Conservation (phyloP, 2,888 invertebrate genomes). For the Cephus sareptanus region DNA sequence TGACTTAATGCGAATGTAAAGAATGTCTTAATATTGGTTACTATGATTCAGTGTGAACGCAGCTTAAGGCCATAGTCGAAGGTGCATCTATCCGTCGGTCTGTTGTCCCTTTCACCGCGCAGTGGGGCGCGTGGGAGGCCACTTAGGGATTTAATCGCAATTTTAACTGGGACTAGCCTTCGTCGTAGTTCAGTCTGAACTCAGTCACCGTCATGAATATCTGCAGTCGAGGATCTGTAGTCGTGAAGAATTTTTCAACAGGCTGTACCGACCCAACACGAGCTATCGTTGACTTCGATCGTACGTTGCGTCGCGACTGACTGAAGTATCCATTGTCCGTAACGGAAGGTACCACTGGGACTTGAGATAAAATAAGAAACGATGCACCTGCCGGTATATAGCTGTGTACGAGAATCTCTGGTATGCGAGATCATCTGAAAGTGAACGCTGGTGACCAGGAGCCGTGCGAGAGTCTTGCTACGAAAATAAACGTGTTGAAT, state of each 20-base stretch:
- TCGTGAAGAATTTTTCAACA: neutral
- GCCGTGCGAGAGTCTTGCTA: neutral
- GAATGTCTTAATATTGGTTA: neutral
- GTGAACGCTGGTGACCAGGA: neutral
- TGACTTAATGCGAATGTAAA: neutral
- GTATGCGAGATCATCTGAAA: neutral
- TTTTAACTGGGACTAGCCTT: slow-evolving; percentile 49
- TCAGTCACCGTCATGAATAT: slow-evolving; percentile 31
- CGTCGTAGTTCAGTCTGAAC: slow-evolving; percentile 36
- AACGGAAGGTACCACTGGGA: neutral
- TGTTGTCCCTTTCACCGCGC: slow-evolving; percentile 55
- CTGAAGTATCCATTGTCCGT: neutral
- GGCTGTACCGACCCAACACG: neutral
- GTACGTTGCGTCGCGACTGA: neutral
- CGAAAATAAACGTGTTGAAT: neutral
- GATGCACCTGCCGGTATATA: neutral
- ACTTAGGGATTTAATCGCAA: slow-evolving; percentile 45
- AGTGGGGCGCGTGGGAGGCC: slow-evolving; percentile 51
- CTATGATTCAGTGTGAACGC: slow-evolving; percentile 25
- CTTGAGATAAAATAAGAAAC: neutral
- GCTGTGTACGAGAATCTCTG: neutral
- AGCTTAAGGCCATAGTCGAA: slow-evolving; percentile 30
- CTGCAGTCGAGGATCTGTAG: neutral
- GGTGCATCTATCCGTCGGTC: slow-evolving; percentile 42
- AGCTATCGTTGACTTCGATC: neutral